These are phyloP conservation scores for Tyria jacobaeae DNA, from an alignment of 2,888 invertebrate genomes.

Conservation along the genomic window DNA sequence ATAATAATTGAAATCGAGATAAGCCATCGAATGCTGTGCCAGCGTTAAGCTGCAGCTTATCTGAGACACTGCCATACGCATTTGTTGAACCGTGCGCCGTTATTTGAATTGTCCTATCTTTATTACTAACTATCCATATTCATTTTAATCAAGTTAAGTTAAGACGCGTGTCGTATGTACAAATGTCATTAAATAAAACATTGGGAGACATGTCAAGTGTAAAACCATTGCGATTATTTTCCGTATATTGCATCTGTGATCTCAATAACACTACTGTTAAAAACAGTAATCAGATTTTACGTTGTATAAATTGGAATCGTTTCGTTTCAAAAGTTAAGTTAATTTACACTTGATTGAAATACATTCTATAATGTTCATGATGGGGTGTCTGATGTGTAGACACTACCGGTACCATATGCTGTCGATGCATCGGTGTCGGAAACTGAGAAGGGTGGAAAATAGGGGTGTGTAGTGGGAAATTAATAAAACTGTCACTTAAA, in stretches of 20 bases:
- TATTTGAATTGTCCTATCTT: conserved; percentile 74
- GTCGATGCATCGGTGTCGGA: conserved; percentile 76
- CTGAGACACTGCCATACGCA: conserved; percentile 75
- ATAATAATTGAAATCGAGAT: conserved; percentile 86
- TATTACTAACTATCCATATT: conserved; percentile 65
- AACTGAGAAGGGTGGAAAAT: conserved; percentile 78
- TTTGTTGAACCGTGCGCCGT: conserved; percentile 75
- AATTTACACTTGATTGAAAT: conserved; percentile 1
- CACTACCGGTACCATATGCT: conserved; percentile 76
- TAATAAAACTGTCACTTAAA: conserved; percentile 92
- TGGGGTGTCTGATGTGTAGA: conserved; percentile 50
- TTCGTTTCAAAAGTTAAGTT: background rate
- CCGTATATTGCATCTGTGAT: background rate
- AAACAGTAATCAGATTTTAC: background rate
- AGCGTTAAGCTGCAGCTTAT: conserved; percentile 81
- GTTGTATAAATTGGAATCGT: conserved; percentile 5
- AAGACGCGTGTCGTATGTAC: conserved; percentile 40
- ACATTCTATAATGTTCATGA: conserved; percentile 20
- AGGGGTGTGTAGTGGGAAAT: conserved; percentile 87
- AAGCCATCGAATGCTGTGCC: conserved; percentile 81
- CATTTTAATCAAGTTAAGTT: conserved; percentile 63
- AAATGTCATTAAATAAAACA: background rate
- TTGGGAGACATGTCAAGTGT: background rate
- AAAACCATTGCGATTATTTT: background rate
- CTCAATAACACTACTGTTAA: background rate